Evolutionary conservation across 2,888 invertebrate genomes (phyloP).

Genomic region (Sympetrum striolatum): DNA sequence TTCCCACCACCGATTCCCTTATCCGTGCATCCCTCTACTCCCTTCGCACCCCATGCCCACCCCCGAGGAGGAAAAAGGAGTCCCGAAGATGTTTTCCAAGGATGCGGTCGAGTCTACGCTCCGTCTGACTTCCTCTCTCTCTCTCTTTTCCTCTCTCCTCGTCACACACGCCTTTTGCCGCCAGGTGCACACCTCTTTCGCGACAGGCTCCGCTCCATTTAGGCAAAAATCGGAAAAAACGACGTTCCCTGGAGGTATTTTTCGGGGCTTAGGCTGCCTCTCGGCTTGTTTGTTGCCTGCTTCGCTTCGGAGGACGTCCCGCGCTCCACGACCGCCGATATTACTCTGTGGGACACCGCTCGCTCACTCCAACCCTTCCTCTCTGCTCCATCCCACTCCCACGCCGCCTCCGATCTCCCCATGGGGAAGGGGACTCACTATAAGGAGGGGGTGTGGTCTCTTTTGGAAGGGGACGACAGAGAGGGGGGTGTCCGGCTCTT

Average conservation of each 20-base stretch:
- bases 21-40: not conserved
- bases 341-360: constrained; percentile 34
- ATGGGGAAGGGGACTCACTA: not conserved
- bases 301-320: not conserved
- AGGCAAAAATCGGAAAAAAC: not conserved
- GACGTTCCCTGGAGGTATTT: not conserved
- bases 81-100: not conserved
- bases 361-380: not conserved
- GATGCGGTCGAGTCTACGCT: not conserved
- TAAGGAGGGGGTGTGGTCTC: not conserved
- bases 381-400: not conserved
- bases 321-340: constrained; percentile 28
- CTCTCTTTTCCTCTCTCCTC: not conserved
- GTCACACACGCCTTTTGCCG: not conserved
- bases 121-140: not conserved
- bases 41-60: not conserved
- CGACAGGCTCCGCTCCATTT: not conserved
- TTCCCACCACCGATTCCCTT: too few species aligned
- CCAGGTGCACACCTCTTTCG: not conserved
- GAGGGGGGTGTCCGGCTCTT: not conserved
- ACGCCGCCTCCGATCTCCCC: not conserved
- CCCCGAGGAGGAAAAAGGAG: not conserved
- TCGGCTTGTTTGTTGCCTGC: not conserved
- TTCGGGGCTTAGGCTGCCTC: not conserved
- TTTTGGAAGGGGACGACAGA: not conserved